Conservation (phyloP, 2,113 vertebrate genomes). For the Nothoprocta pentlandii region DNA sequence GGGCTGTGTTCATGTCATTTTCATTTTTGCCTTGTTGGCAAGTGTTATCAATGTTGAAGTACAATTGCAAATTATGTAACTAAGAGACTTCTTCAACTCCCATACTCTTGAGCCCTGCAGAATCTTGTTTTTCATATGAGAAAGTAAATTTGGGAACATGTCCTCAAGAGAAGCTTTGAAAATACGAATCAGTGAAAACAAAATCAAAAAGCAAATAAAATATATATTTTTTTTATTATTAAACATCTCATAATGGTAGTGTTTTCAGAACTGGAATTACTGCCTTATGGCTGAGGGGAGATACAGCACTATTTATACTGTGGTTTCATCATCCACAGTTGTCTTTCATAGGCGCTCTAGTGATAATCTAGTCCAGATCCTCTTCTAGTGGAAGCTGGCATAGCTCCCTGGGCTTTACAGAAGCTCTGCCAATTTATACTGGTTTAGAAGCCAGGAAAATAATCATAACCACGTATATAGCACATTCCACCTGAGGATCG, state of each 20-base stretch:
- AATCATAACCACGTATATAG: background rate
- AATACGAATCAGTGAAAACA: background rate
- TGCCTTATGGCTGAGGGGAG: background rate
- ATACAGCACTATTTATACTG: constrained; percentile 6
- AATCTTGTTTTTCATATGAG: background rate
- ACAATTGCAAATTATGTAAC: background rate
- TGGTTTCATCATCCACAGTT: background rate
- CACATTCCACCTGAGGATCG: background rate
- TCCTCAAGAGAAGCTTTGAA: constrained; percentile 6
- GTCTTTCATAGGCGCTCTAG: background rate
- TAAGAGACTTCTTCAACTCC: background rate
- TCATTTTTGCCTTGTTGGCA: background rate
- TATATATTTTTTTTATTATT: background rate
- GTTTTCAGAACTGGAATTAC: background rate
- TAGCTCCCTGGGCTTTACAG: background rate
- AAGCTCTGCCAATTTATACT: background rate
- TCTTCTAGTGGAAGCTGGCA: background rate
- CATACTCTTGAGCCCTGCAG: background rate
- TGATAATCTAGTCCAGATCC: constrained; percentile 9
- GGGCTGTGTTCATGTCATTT: background rate
- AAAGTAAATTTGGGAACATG: background rate
- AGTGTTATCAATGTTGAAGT: background rate
- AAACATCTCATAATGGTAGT: background rate
- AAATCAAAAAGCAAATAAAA: background rate
- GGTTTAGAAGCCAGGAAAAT: constrained; percentile 13